Conservation (phyloP, 2,888 invertebrate species). For the Drosophila birchii region DNA sequence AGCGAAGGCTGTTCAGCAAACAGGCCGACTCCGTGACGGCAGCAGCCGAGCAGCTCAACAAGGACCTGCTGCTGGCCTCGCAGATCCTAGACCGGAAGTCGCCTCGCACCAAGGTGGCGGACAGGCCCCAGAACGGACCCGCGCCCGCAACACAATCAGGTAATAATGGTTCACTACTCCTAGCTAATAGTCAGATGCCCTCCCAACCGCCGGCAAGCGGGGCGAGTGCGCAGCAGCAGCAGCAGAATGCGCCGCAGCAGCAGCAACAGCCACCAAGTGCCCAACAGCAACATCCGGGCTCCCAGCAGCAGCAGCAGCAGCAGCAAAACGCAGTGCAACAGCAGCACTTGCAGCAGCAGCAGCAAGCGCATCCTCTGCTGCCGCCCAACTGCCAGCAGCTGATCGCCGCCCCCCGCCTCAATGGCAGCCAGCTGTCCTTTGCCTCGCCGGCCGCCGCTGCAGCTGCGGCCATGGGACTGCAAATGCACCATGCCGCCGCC, state of each 20-base stretch:
- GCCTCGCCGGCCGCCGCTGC: slow-evolving; percentile 85
- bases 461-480: slow-evolving; percentile 85
- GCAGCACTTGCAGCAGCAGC: slow-evolving; percentile 82
- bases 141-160: slow-evolving; percentile 84
- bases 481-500: slow-evolving; percentile 85
- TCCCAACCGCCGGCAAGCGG: slow-evolving; percentile 77
- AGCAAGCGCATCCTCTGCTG: slow-evolving; percentile 70
- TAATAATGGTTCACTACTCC: slow-evolving; percentile 84
- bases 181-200: slow-evolving; percentile 82
- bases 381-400: slow-evolving; percentile 78
- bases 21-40: slow-evolving; percentile 91
- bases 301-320: slow-evolving; percentile 86
- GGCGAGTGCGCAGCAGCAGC: slow-evolving; percentile 80
- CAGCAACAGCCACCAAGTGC: slow-evolving; percentile 54
- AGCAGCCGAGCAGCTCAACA: slow-evolving; percentile 93
- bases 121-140: slow-evolving; percentile 81
- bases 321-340: slow-evolving; percentile 79
- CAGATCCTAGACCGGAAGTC: slow-evolving; percentile 93
- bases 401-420: slow-evolving; percentile 87
- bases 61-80: slow-evolving; percentile 92
- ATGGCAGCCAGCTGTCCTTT: slow-evolving; percentile 85
- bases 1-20: slow-evolving; percentile 90
- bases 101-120: slow-evolving; percentile 87
- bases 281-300: slow-evolving; percentile 80
- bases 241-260: slow-evolving; percentile 85